A percentile compares a stretch with the other conserved stretches of the same genome.
Evolutionary conservation across 2,797 vertebrate genomes (phyloP).

Genomic region (Lacerta agilis): DNA sequence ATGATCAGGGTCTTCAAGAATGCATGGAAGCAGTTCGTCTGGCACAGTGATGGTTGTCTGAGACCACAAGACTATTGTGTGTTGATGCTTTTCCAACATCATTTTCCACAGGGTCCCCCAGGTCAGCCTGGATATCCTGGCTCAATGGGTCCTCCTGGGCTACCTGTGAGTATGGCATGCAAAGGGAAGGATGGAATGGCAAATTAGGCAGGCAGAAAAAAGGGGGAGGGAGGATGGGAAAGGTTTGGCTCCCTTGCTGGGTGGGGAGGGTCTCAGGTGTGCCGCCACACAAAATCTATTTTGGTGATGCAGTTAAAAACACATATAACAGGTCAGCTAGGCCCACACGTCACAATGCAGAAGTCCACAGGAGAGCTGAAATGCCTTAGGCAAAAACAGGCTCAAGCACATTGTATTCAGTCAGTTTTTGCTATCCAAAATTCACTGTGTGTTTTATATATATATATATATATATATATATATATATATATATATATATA

Average conservation of each 20-base stretch:
- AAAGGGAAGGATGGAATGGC: background rate
- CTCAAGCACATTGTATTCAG: background rate
- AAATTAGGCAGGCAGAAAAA: background rate
- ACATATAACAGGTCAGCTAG: background rate
- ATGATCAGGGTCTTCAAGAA: accelerated
- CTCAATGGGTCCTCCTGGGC: constrained; percentile 88
- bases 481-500: no score
- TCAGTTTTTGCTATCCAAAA: background rate
- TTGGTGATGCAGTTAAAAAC: background rate
- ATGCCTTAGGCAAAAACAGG: background rate
- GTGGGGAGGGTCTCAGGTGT: no score
- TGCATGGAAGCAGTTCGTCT: background rate
- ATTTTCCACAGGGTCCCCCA: constrained; percentile 83
- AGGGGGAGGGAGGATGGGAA: background rate
- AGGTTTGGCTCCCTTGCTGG: background rate
- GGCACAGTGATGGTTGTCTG: no score
- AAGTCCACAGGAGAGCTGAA: background rate
- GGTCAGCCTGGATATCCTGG: constrained; percentile 93
- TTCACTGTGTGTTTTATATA: no score
- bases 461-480: no score
- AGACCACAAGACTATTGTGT: background rate
- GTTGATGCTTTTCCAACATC: accelerated
- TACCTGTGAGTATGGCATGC: constrained; percentile 83
- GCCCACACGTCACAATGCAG: background rate
- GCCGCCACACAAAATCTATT: no score